Evolutionary conservation across 2,797 vertebrate genomes (phyloP), one percentile per base, ranked within the genome.

Genomic region (Pipistrellus pygmaeus): DNA sequence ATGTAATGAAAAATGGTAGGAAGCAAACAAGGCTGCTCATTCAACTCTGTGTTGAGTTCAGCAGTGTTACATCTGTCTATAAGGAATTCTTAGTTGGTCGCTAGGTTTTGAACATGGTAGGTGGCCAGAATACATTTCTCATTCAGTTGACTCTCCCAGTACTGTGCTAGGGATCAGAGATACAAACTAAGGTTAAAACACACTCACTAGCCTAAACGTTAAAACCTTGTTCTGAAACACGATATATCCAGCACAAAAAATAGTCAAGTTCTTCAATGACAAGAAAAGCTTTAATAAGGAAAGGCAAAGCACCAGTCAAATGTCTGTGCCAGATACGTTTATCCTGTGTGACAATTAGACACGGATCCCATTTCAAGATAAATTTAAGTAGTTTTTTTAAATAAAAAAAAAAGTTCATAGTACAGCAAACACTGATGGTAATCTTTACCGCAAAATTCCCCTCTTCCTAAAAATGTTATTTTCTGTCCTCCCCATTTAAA

Each of bases 1-100:
- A 66, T 7, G 15, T 0, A 7, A 94, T 48, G 96, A 96, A 96
- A 97, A 85, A 68, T 32, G 89, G 90, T 95, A 88, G 87, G 93
- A 78, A 66, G 41, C 51, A 78, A 95, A 85, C 55, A 6, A 0
- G 13, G 86, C 44, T 88, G 64, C 76, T 93, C 48, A 4, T 83
- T 96, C 87, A 91, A 5, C 71, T 84, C 51, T 73, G 0, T 17
- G 44, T 62, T 94, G 88, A 64, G 86, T 78, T 94, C 73, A 83
- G 53, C 3, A 60, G 35, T 7, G 0, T 55, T 78, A 30, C 8
- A 35, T 68, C 30, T 78, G 57, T 85, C 30, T 77, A 4, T 76
- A 92, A 64, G 77, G 66, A 53, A 41, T 68, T 92, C 60, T 25
- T 14, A 51, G 76, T 66, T 69, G 48, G 38, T 78, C 41, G 27